Evolutionary conservation across 2,888 invertebrate genomes (phyloP), one percentile per base, ranked within the genome.

Genomic region (Agrilus cyanescens): DNA sequence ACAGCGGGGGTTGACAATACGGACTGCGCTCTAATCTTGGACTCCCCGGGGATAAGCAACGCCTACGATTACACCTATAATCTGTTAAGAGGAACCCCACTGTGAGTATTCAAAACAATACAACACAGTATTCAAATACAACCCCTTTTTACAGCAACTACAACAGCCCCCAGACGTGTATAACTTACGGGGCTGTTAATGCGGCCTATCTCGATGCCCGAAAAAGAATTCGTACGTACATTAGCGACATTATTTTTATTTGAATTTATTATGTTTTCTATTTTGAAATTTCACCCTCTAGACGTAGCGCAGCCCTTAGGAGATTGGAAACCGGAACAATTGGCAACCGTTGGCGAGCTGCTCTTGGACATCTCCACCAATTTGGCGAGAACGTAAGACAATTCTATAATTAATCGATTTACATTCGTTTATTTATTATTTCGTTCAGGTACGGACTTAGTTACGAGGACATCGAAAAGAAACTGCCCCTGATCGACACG

Each of bases 111-210:
- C 10, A 30, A 33, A 12, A 31, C 33, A 16, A 18, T 4, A 10
- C 25, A 37, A 34, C 31, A 16, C 12, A n/a, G 13, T 38, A 31
- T 33, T 1, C 12, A 33, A 38, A 41, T 16, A n/a, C n/a, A n/a
- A n/a, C 18, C 14, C 60, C 48, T 68, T 66, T 57, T 75, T 74
- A 43, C 71, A 83, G 82, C 47, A 74, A 74, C 13, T 78, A 80
- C 57, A 79, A 78, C 54, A 79, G 78, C 37, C 78, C 81, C 39
- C 77, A 82, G 50, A 82, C 83, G 46, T 91, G 90, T 66, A 88
- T 90, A 62, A 89, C 90, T 4, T 90, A 86, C 63, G 88, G 89
- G 57, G 87, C 89, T 40, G 78, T 90, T 46, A 89, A 90, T 70
- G 82, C 85, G 55, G 90, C 90, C 35, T 90, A 89, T 68, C 67